Evolutionary conservation across 2,797 vertebrate genomes (phyloP).

Genomic region (Leptoclinus maculatus): DNA sequence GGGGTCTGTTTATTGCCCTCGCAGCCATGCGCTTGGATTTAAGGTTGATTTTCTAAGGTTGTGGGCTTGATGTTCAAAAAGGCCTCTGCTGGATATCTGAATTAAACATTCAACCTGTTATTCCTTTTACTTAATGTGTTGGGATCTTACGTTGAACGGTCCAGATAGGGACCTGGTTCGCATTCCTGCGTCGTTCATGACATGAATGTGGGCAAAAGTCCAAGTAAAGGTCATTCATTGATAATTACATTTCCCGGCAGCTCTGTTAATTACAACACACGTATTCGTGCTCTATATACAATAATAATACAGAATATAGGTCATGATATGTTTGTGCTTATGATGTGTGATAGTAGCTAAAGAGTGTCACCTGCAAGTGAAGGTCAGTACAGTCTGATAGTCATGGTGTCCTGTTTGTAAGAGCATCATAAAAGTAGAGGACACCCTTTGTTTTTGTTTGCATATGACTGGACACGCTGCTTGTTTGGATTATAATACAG

Average conservation of each 20-base stretch:
- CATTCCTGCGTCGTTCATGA: background rate
- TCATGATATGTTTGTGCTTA: rapidly evolving
- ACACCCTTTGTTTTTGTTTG: background rate
- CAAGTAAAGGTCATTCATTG: slow-evolving; percentile 72
- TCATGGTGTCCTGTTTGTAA: background rate
- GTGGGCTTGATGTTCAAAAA: background rate
- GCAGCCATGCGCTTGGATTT: background rate
- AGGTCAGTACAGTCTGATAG: slow-evolving; percentile 59
- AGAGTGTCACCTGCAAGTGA: slow-evolving; percentile 56
- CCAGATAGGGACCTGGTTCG: slow-evolving; percentile 7
- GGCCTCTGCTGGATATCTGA: background rate
- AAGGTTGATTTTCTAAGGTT: background rate
- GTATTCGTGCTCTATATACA: background rate
- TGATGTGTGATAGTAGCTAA: background rate
- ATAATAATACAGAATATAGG: too few relatives aligned
- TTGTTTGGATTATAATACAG: background rate
- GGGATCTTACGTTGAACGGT: background rate
- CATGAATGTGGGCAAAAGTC: slow-evolving; percentile 63
- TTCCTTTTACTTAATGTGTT: rapidly evolving
- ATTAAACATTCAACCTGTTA: background rate
- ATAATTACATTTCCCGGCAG: background rate
- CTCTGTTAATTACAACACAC: background rate
- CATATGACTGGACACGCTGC: background rate
- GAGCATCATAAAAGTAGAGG: background rate
- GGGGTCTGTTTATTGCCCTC: background rate